phyloP scores from a whole-genome alignment of 2,797 vertebrate species.

The Pangasius krempfi region DNA sequence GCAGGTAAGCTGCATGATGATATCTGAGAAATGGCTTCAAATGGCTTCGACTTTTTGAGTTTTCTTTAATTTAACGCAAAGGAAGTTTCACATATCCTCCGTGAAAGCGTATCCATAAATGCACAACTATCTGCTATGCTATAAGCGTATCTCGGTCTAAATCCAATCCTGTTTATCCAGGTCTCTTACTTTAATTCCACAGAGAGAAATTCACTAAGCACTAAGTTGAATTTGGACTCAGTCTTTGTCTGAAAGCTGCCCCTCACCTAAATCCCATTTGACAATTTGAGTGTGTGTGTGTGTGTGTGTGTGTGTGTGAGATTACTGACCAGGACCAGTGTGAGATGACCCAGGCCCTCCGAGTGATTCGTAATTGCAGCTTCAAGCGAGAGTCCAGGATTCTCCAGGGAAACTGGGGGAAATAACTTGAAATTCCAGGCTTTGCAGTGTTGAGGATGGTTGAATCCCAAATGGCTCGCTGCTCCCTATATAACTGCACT shows the following conservation, averaged over 20 bases:
- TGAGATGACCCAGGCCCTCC: slow-evolving; percentile 65
- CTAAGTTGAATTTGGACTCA: slow-evolving; percentile 39
- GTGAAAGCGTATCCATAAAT: not conserved
- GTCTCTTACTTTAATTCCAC: not conserved
- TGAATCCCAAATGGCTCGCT: slow-evolving; percentile 27
- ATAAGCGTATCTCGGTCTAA: not conserved
- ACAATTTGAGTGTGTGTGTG: not conserved
- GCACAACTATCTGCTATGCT: not conserved
- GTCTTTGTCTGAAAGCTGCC: slow-evolving; percentile 69
- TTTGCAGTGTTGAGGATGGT: slow-evolving; percentile 20
- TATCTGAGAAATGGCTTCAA: not conserved
- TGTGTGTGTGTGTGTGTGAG: slow-evolving; percentile 50
- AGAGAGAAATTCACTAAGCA: not conserved
- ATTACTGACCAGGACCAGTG: slow-evolving; percentile 60
- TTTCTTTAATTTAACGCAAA: not conserved
- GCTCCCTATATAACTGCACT: slow-evolving; percentile 36
- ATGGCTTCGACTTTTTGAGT: not conserved
- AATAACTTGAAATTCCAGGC: slow-evolving; percentile 26
- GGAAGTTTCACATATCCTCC: not conserved
- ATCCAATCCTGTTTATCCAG: not conserved
- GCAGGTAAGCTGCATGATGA: not conserved
- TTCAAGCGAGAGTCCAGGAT: slow-evolving; percentile 57
- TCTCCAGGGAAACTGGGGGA: slow-evolving; percentile 36
- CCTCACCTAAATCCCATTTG: slow-evolving; percentile 54
- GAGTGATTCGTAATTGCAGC: slow-evolving; percentile 79